Evolutionary conservation across 2,888 invertebrate genomes (phyloP), one percentile per base, ranked within the genome.

Genomic region (Lochmaea capreae): DNA sequence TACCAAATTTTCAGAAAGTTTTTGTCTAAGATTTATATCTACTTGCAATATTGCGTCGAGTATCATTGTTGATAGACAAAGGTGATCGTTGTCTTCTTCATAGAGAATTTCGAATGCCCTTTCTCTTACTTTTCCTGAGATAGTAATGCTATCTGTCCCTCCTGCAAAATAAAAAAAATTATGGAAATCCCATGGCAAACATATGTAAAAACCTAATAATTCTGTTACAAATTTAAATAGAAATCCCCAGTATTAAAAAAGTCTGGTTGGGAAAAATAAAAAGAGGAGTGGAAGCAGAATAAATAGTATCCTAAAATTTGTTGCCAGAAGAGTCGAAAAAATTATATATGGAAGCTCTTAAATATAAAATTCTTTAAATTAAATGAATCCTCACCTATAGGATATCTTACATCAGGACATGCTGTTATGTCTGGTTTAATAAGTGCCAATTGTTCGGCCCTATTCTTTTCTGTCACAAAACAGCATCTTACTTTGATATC

Each of bases 401-500:
- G 91, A 87, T 95, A 94, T 68, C 90, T 89, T 0, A 94, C 90
- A 77, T 90, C 89, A 0, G 92, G 92, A 65, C 91, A 89, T 16
- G 90, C 87, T 57, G 85, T 82, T 71, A 90, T 80, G 43, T 83
- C 88, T 43, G 89, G 86, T 74, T 89, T 83, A 11, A 86, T 85
- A 1, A 88, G 85, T 63, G 85, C 84, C 81, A 90, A 87, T 81
- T 89, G 89, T 76, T 89, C 87, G 1, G 94, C 92, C 79, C 97
- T 90, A 67, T 91, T 90, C 49, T 92, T 89, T 46, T 90, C 92
- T 2, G 95, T 95, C 16, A 97, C 95, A 88, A 98, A 97, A 86
- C 97, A 97, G 22, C 95, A 93, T 78, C 96, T 91, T 18, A 95
- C 94, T 89, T 92, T 92, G 65, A 95, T 93, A 84, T 96, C 95